Percentiles rank a stretch among this genome's conserved stretches.
These are phyloP conservation scores for Leptosomus discolor DNA, from an alignment of 2,113 vertebrate species.

Conservation along the genomic window DNA sequence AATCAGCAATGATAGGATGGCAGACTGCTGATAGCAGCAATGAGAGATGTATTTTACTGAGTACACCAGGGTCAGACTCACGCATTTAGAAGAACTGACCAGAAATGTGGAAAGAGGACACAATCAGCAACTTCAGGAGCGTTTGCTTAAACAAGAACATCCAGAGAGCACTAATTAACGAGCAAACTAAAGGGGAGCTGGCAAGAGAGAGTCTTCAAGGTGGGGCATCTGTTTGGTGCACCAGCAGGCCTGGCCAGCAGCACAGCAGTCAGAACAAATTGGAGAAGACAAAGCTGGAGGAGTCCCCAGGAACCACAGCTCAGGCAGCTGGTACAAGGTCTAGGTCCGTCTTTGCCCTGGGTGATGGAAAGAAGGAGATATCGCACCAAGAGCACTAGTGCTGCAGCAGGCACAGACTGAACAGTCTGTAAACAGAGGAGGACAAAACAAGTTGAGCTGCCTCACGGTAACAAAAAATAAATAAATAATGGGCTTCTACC, in stretches of 20 bases:
- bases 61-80: neutral
- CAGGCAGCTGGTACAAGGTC: constrained; percentile 53
- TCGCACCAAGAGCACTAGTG: neutral
- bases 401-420: neutral
- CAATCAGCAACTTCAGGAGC: neutral
- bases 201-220: constrained; percentile 31
- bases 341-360: constrained; percentile 25
- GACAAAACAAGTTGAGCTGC: constrained; percentile 31
- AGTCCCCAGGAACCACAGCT: constrained; percentile 32
- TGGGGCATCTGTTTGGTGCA: neutral
- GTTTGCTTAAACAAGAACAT: neutral
- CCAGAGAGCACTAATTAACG: constrained; percentile 2
- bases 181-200: neutral
- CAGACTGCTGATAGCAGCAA: neutral
- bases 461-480: neutral
- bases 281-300: constrained; percentile 22
- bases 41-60: neutral
- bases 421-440: constrained; percentile 13
- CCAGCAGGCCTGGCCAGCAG: constrained; percentile 19
- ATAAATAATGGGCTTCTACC: neutral
- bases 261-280: constrained; percentile 60
- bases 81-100: neutral
- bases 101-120: neutral
- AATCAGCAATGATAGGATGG: neutral
- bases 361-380: neutral